Conservation (phyloP, 2,888 invertebrate genomes). For the Hirtodrosophila histrioides region DNA sequence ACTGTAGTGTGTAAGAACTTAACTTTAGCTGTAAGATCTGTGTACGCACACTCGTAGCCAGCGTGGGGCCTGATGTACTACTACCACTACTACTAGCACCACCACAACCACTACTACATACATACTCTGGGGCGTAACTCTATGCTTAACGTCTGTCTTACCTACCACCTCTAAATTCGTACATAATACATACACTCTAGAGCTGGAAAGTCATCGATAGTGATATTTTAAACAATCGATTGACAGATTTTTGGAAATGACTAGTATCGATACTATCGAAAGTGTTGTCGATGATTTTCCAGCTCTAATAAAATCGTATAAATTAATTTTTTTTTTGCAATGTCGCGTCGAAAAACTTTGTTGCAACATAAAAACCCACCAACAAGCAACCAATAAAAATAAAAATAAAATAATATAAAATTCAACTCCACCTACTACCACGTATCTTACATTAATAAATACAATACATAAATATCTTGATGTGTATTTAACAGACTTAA, state of each 20-base stretch:
- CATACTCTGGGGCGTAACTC: constrained; percentile 44
- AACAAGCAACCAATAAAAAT: too few species aligned
- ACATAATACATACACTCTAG: constrained; percentile 29
- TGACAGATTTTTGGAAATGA: too few species aligned
- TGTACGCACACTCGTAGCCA: constrained; percentile 37
- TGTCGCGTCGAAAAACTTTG: constrained; percentile 10
- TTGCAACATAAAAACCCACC: background rate
- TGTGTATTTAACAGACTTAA: constrained; percentile 69
- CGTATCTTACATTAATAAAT: constrained; percentile 11
- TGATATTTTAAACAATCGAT: too few species aligned
- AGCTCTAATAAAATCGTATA: constrained; percentile 19
- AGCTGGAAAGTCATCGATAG: too few species aligned
- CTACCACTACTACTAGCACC: constrained; percentile 21
- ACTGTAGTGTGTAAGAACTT: constrained; percentile 65
- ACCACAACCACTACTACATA: constrained; percentile 33
- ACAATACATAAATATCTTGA: constrained; percentile 17
- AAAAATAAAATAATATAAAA: constrained; percentile 2
- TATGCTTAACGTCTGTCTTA: constrained; percentile 57
- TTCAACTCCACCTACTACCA: constrained; percentile 30
- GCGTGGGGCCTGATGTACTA: constrained; percentile 52
- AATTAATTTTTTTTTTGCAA: constrained; percentile 21
- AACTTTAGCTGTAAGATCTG: constrained; percentile 62
- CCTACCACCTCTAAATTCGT: constrained; percentile 25
- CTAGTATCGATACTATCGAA: too few species aligned
- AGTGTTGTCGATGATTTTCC: too few species aligned